A percentile compares a stretch with the other conserved stretches of the same genome.
Evolutionary conservation across 2,797 vertebrate species (phyloP).

Genomic region (Lemur catta): DNA sequence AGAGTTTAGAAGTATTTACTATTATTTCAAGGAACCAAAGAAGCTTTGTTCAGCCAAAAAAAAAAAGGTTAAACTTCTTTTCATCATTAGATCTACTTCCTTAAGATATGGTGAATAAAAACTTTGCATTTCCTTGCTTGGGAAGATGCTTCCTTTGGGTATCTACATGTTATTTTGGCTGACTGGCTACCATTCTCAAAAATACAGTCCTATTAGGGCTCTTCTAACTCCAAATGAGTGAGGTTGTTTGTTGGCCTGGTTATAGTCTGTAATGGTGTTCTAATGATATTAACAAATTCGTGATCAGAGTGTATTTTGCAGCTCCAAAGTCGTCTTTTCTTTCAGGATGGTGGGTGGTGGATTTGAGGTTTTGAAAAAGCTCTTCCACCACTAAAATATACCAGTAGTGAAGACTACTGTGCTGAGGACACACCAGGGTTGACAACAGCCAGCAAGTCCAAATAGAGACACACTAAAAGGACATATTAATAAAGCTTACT

Average conservation of each 20-base stretch:
- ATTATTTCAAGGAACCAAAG: not conserved
- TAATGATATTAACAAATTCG: not conserved
- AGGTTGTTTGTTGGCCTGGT: not conserved
- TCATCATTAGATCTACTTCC: not conserved
- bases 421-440: not conserved
- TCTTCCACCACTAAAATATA: conserved; percentile 12
- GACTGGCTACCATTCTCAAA: not conserved
- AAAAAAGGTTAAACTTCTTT: not conserved
- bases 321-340: not conserved
- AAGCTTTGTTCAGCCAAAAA: not conserved
- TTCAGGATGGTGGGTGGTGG: not conserved
- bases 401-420: not conserved
- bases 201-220: not conserved
- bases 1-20: not conserved
- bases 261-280: not conserved
- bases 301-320: not conserved
- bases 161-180: not conserved
- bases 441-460: not conserved
- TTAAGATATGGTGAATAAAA: not conserved
- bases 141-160: not conserved
- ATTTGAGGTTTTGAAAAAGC: not conserved
- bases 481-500: not conserved
- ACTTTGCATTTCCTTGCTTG: not conserved
- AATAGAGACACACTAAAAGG: not conserved
- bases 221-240: not conserved